Evolutionary conservation across 2,113 vertebrate species (phyloP), one percentile per base, ranked within the genome.

Genomic region (Tachysurus vachellii): DNA sequence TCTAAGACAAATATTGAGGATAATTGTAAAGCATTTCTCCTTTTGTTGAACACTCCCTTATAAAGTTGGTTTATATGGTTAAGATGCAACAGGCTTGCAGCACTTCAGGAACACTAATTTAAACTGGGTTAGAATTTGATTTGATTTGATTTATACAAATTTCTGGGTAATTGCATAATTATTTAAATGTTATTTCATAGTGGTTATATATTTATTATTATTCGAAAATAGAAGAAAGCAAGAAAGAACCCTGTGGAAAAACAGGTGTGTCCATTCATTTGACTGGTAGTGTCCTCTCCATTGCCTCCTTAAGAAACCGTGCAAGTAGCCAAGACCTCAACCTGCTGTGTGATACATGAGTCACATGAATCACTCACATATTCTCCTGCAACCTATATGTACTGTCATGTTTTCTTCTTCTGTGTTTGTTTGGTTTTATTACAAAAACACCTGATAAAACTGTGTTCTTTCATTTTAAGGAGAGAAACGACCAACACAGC

Each of bases 221-320:
- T 77, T 53, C 47, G 6, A n/a, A 50, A 50, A 76, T 42, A 44
- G 7, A 19, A 42, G 23, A 47, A 56, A 31, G 13, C 19, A 68
- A 31, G 26, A 12, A 50, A 53, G 7, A 19, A 19, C n/a, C 16
- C 28, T 80, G 36, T 56, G 26, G 54, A 28, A 9, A 16, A 31
- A 56, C 53, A 79, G n/a, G 28, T 80, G 77, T 80, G 77, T 80
- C 53, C 54, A 59, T 7, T 36, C 28, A 11, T 57, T 59, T 80
- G 28, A 80, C 77, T 80, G 56, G 54, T 26, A 59, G 54, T 23
- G 23, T 59, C 28, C 31, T 21, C 79, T 87, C 86, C 84, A 86
- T 1, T 83, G 87, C 86, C 84, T 88, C 10, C 86, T 82, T 90
- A 86, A 47, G 54, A 86, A 71, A 88, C 89, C 84, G 89, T 88